These are phyloP conservation scores for Dasypolia templi DNA, from an alignment of 2,888 invertebrate species.

Conservation along the genomic window DNA sequence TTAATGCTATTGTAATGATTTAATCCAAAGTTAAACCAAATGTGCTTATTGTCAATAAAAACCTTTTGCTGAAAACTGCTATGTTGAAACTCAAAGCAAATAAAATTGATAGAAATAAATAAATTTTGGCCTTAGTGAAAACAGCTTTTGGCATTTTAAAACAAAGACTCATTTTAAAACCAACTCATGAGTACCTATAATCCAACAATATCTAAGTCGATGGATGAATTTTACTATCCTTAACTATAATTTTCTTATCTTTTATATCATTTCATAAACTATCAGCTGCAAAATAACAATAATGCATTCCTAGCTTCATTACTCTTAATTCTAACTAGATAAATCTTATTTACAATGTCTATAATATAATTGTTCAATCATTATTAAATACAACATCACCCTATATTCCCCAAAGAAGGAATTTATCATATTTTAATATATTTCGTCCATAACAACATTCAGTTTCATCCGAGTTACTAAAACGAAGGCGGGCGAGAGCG, in stretches of 20 bases:
- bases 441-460: slow-evolving; percentile 66
- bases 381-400: slow-evolving; percentile 78
- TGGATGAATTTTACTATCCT: slow-evolving; percentile 78
- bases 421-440: slow-evolving; percentile 55
- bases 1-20: slow-evolving; percentile 57
- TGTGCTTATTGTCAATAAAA: slow-evolving; percentile 23
- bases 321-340: slow-evolving; percentile 85
- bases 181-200: slow-evolving; percentile 84
- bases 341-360: slow-evolving; percentile 88
- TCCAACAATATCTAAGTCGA: slow-evolving; percentile 81
- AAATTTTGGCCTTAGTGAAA: slow-evolving; percentile 80
- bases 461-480: slow-evolving; percentile 58
- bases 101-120: slow-evolving; percentile 72
- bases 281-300: slow-evolving; percentile 87
- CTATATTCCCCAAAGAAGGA: slow-evolving; percentile 65
- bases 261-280: slow-evolving; percentile 80
- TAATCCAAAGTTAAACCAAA: slow-evolving; percentile 35
- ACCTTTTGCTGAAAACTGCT: slow-evolving; percentile 30
- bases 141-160: slow-evolving; percentile 83
- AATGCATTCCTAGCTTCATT: slow-evolving; percentile 87
- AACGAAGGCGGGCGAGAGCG: slow-evolving; percentile 64
- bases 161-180: slow-evolving; percentile 77
- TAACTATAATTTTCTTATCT: slow-evolving; percentile 77
- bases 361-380: slow-evolving; percentile 85
- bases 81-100: slow-evolving; percentile 34